These are phyloP conservation scores for Dryomyza anilis DNA, from an alignment of 2,888 invertebrate genomes.

Conservation along the genomic window DNA sequence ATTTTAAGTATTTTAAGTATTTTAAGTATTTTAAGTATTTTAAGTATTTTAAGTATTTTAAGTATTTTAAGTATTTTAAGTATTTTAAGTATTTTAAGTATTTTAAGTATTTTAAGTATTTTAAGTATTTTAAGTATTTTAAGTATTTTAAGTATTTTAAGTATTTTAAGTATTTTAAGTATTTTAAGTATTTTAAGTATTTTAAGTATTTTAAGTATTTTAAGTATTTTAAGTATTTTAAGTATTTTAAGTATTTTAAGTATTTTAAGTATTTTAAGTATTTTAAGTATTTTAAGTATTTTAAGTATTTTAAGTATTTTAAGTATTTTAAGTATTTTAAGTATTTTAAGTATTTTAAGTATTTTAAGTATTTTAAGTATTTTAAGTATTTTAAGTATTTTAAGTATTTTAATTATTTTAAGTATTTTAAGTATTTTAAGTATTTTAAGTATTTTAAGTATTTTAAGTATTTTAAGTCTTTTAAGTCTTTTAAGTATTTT, in stretches of 20 bases:
- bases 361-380: not conserved
- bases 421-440: not conserved
- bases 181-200: not conserved
- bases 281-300: not conserved
- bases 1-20: not conserved
- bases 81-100: not conserved
- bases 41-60: not conserved
- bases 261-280: not conserved
- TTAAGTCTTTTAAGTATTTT: too few relatives aligned
- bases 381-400: not conserved
- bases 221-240: not conserved
- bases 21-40: not conserved
- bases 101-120: not conserved
- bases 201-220: not conserved
- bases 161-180: not conserved
- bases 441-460: not conserved
- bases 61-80: not conserved
- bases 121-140: not conserved
- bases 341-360: not conserved
- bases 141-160: not conserved
- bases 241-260: not conserved
- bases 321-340: not conserved
- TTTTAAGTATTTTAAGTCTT: not conserved
- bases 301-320: not conserved
- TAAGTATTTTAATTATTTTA: too few relatives aligned